These are phyloP conservation scores for Hyles euphorbiae DNA, from an alignment of 1,140 invertebrate species.

Conservation along the genomic window DNA sequence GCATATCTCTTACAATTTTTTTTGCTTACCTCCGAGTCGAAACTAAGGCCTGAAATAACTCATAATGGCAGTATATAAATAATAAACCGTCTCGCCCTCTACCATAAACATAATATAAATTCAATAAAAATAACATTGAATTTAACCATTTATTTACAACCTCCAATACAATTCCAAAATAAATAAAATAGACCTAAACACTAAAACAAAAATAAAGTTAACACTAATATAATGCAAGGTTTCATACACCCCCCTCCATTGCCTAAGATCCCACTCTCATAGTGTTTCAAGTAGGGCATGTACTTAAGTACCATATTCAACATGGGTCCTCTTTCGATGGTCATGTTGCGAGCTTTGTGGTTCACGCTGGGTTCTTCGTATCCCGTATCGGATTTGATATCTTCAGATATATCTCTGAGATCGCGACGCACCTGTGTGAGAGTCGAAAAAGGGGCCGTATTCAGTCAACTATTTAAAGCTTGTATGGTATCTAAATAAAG, in stretches of 20 bases:
- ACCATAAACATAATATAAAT: no score
- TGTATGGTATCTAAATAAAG: background rate
- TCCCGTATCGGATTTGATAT: background rate
- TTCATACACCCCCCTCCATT: background rate
- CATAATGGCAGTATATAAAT: no score
- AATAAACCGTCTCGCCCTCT: no score
- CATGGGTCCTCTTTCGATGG: slow-evolving; percentile 35
- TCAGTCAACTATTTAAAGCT: background rate
- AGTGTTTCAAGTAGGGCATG: slow-evolving; percentile 50
- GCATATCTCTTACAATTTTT: no score
- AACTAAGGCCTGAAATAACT: no score
- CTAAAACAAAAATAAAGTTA: slow-evolving; percentile 13
- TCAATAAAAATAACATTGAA: no score
- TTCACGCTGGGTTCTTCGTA: slow-evolving; percentile 1
- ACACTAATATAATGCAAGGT: background rate
- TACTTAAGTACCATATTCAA: slow-evolving; percentile 50
- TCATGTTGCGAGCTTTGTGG: slow-evolving; percentile 27
- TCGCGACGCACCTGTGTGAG: slow-evolving; percentile 2
- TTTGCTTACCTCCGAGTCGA: no score
- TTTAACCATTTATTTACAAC: no score
- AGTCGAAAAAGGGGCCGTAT: no score
- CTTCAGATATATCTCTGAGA: background rate
- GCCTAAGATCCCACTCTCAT: slow-evolving; percentile 34
- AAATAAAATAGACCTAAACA: slow-evolving; percentile 8
- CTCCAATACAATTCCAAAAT: background rate